These are phyloP conservation scores for Ctenopoma multispine DNA, from an alignment of 2,797 vertebrate genomes.

Conservation along the genomic window DNA sequence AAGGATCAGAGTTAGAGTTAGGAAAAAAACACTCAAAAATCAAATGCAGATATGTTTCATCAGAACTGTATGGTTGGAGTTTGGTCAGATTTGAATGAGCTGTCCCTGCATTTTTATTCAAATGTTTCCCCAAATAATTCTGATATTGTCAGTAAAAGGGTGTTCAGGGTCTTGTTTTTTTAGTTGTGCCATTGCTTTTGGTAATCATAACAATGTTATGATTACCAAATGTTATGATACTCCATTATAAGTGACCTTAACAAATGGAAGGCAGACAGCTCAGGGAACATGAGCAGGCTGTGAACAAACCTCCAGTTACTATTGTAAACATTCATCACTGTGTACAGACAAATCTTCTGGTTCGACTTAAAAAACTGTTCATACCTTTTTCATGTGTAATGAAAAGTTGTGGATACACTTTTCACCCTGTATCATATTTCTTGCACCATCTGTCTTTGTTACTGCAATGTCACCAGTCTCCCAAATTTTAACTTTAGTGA, in stretches of 20 bases:
- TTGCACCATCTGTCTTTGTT: no score
- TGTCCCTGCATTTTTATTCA: neutral
- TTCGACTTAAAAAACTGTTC: neutral
- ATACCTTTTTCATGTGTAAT: no score
- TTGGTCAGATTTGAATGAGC: neutral
- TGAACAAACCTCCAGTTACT: neutral
- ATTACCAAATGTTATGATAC: no score
- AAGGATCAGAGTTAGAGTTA: neutral
- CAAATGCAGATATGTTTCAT: neutral
- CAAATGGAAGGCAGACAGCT: no score
- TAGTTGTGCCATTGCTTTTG: neutral
- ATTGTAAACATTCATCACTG: no score
- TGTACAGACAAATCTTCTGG: neutral
- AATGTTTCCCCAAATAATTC: neutral
- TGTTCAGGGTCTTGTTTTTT: neutral
- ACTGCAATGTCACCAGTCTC: no score
- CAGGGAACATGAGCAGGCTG: neutral
- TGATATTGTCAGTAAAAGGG: neutral
- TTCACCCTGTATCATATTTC: no score
- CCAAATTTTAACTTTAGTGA: neutral
- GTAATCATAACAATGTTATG: neutral
- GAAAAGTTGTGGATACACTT: no score
- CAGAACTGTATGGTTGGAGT: no score
- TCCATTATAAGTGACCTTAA: neutral
- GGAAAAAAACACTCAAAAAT: neutral